These are phyloP conservation scores for Podarcis raffonei DNA, from an alignment of 2,113 vertebrate species.

Conservation along the genomic window DNA sequence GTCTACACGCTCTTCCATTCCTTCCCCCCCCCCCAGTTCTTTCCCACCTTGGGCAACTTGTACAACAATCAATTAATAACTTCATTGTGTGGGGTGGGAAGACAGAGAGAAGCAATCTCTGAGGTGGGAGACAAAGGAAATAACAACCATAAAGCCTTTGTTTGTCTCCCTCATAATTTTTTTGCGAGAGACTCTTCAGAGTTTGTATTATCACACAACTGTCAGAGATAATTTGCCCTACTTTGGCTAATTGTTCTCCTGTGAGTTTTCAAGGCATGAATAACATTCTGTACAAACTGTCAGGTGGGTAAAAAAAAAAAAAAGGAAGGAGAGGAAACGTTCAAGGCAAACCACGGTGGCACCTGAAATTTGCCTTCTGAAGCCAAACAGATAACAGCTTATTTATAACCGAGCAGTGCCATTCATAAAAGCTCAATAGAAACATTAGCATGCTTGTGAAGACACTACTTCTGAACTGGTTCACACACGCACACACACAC, in stretches of 20 bases:
- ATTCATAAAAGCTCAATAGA: slow-evolving; percentile 44
- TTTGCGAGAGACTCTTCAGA: slow-evolving; percentile 25
- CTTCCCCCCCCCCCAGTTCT: not conserved
- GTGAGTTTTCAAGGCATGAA: slow-evolving; percentile 52
- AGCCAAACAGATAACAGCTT: slow-evolving; percentile 32
- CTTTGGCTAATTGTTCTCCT: slow-evolving; percentile 63
- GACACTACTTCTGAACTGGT: not conserved
- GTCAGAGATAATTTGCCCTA: slow-evolving; percentile 43
- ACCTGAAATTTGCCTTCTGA: slow-evolving; percentile 62
- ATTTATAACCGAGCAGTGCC: slow-evolving; percentile 55
- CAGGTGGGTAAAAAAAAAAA: not conserved
- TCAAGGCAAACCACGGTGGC: slow-evolving; percentile 39
- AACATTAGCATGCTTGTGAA: slow-evolving; percentile 10
- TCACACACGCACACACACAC: no score
- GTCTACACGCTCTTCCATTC: not conserved
- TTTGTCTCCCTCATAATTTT: slow-evolving; percentile 34
- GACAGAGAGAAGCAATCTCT: slow-evolving; percentile 42
- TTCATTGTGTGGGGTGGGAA: not conserved
- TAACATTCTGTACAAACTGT: slow-evolving; percentile 29
- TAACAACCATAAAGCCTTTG: not conserved
- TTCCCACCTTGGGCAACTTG: not conserved
- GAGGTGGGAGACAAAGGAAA: slow-evolving; percentile 51
- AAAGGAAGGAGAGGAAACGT: no score
- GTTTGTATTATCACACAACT: slow-evolving; percentile 44
- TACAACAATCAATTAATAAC: slow-evolving; percentile 18